These are phyloP conservation scores for Leucania comma DNA, from an alignment of 2,888 invertebrate species.

Conservation along the genomic window DNA sequence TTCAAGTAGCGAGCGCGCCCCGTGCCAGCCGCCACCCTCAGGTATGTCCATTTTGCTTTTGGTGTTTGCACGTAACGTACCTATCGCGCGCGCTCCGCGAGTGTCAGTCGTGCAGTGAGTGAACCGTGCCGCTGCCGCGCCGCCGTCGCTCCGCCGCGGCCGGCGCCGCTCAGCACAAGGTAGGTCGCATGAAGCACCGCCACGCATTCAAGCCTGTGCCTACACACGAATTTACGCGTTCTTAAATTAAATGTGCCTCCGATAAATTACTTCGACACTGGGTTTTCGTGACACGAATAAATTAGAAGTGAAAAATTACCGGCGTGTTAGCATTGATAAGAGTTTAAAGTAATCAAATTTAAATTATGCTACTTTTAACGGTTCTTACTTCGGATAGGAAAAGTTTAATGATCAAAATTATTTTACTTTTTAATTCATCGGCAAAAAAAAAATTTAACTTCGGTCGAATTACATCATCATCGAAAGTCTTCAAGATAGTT, in stretches of 20 bases:
- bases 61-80: slow-evolving; percentile 87
- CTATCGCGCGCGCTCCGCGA: slow-evolving; percentile 86
- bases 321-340: slow-evolving; percentile 21
- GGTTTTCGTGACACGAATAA: slow-evolving; percentile 64
- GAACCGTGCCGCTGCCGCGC: slow-evolving; percentile 72
- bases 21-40: slow-evolving; percentile 89
- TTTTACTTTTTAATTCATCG: background rate
- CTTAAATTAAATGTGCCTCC: slow-evolving; percentile 66
- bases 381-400: background rate
- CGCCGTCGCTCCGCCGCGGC: slow-evolving; percentile 57
- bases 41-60: slow-evolving; percentile 90
- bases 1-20: slow-evolving; percentile 90
- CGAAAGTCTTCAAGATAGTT: background rate
- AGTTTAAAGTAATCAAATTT: slow-evolving; percentile 25
- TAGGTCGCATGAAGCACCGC: slow-evolving; percentile 84
- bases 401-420: background rate
- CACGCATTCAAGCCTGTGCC: slow-evolving; percentile 69
- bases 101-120: slow-evolving; percentile 87
- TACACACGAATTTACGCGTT: slow-evolving; percentile 61
- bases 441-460: background rate
- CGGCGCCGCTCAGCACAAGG: slow-evolving; percentile 69
- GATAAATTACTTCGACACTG: slow-evolving; percentile 64
- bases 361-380: slow-evolving; percentile 4
- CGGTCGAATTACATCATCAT: slow-evolving; percentile 16
- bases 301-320: slow-evolving; percentile 57